phyloP scores from a whole-genome alignment of 2,888 invertebrate species.

The Ophioninae sp. region DNA sequence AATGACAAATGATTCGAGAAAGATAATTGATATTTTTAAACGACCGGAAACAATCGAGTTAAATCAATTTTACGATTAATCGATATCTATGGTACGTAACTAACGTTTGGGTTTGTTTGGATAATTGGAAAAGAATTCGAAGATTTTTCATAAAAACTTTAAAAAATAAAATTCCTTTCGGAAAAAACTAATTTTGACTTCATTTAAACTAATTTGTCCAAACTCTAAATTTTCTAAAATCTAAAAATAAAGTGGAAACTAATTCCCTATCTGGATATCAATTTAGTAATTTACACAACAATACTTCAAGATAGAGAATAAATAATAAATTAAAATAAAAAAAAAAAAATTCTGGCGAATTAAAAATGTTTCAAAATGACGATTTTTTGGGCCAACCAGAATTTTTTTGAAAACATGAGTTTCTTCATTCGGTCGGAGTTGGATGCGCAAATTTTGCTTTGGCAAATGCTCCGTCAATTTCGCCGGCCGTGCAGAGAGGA shows the following conservation, averaged over 20 bases:
- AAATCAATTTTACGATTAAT: not conserved
- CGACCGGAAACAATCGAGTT: not conserved
- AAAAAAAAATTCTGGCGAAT: too few relatives aligned
- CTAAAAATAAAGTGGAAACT: too few relatives aligned
- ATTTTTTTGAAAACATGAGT: slow-evolving; percentile 28
- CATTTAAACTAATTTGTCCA: too few relatives aligned
- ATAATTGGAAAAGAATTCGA: too few relatives aligned
- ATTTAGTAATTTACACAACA: too few relatives aligned
- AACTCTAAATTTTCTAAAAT: too few relatives aligned
- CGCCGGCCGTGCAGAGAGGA: slow-evolving; percentile 12
- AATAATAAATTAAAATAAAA: too few relatives aligned
- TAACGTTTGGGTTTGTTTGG: not conserved
- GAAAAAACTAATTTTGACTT: too few relatives aligned
- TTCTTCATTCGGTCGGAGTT: slow-evolving; percentile 25
- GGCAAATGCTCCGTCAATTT: slow-evolving; percentile 43
- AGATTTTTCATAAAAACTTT: too few relatives aligned
- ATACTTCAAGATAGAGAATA: too few relatives aligned
- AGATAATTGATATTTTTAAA: not conserved
- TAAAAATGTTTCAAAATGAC: not conserved
- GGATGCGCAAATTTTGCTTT: slow-evolving; percentile 48
- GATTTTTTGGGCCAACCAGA: not conserved
- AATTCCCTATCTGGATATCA: too few relatives aligned
- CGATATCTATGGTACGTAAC: not conserved
- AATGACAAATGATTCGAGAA: not conserved
- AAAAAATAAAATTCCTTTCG: too few relatives aligned